phyloP scores from a whole-genome alignment of 2,888 invertebrate genomes.

The Petrolisthes cinctipes region DNA sequence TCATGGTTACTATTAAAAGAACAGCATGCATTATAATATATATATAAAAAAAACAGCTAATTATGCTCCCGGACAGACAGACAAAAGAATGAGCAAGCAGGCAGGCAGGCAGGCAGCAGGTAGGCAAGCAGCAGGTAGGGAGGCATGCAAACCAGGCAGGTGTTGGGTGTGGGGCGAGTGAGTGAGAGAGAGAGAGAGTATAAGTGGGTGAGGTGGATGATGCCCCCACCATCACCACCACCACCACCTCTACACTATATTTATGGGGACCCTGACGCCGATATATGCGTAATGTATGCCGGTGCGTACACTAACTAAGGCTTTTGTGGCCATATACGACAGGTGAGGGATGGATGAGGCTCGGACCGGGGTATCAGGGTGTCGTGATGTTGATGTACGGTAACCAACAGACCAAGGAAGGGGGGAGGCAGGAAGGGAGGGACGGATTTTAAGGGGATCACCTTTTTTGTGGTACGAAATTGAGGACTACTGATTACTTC shows the following conservation, averaged over 20 bases:
- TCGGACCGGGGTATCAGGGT: neutral
- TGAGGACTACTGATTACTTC: too few species aligned
- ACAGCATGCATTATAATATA: too few species aligned
- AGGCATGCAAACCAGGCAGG: neutral
- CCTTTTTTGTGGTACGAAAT: too few species aligned
- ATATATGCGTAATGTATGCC: constrained; percentile 40
- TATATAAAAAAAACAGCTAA: too few species aligned
- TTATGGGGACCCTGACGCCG: constrained; percentile 14
- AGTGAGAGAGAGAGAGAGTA: neutral
- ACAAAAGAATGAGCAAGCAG: too few species aligned
- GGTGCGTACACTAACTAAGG: constrained; percentile 25
- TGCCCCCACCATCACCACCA: neutral
- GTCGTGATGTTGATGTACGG: constrained; percentile 9
- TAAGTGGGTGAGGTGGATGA: neutral
- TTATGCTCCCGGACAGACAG: too few species aligned
- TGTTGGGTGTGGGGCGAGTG: neutral
- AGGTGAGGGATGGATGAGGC: neutral
- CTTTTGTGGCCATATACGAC: constrained; percentile 18
- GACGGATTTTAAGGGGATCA: neutral
- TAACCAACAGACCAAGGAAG: neutral
- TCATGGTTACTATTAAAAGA: too few species aligned
- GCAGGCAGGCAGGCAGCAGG: neutral
- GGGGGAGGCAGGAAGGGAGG: neutral
- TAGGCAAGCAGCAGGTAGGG: neutral
- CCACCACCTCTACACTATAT: neutral